A percentile compares a stretch with the other conserved stretches of the same genome.
phyloP scores from a whole-genome alignment of 2,888 invertebrate genomes.

The Orthosia cruda region DNA sequence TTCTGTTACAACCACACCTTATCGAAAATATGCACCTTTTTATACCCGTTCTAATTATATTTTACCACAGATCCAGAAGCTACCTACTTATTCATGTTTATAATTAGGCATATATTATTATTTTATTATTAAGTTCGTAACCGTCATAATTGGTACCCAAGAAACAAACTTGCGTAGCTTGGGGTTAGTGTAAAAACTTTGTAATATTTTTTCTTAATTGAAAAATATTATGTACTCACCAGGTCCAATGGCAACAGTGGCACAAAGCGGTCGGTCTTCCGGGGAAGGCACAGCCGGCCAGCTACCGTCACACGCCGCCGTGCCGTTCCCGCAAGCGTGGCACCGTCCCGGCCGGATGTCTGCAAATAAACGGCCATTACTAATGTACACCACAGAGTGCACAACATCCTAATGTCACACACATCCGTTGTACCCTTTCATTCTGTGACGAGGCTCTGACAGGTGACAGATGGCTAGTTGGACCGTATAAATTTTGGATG shows the following conservation, averaged over 20 bases:
- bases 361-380: slow-evolving; percentile 62
- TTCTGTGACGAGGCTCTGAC: slow-evolving; percentile 50
- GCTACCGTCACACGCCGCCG: slow-evolving; percentile 64
- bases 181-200: too few species aligned
- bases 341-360: slow-evolving; percentile 74
- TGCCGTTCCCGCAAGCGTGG: slow-evolving; percentile 74
- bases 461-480: slow-evolving; percentile 36
- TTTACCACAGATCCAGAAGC: too few species aligned
- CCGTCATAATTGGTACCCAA: too few species aligned
- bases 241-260: slow-evolving; percentile 77
- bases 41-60: too few species aligned
- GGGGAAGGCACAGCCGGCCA: slow-evolving; percentile 72
- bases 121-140: too few species aligned
- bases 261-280: slow-evolving; percentile 76
- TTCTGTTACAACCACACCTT: too few species aligned
- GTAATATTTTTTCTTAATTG: too few species aligned
- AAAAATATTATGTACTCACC: slow-evolving; percentile 64
- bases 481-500: slow-evolving; percentile 18
- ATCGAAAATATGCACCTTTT: not conserved
- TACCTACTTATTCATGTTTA: too few species aligned
- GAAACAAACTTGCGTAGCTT: too few species aligned
- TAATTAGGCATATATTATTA: not conserved
- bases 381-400: slow-evolving; percentile 40
- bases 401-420: slow-evolving; percentile 46
- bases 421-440: slow-evolving; percentile 45